phyloP scores from a whole-genome alignment of 1,140 invertebrate species.

The Drosophila eugracilis region DNA sequence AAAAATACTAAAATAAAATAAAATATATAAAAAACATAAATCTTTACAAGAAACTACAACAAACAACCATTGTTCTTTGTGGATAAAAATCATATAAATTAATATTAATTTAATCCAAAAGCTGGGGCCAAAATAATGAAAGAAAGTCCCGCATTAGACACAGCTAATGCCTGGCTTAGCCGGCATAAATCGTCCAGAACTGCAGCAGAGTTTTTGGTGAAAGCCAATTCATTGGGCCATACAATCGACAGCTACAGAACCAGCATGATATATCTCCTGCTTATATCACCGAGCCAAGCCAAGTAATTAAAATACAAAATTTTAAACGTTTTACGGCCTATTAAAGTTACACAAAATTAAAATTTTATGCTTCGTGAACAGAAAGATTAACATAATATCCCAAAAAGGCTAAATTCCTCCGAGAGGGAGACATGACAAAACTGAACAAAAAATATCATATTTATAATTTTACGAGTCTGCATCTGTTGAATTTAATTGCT shows the following conservation, averaged over 20 bases:
- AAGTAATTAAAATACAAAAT: constrained; percentile 52
- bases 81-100: background rate
- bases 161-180: constrained; percentile 26
- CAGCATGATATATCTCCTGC: constrained; percentile 8
- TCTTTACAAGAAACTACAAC: too few relatives aligned
- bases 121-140: constrained; percentile 3
- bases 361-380: constrained; percentile 27
- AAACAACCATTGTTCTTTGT: background rate
- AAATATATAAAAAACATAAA: too few relatives aligned
- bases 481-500: constrained; percentile 77
- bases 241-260: constrained; percentile 24
- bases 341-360: constrained; percentile 67
- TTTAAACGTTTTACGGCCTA: constrained; percentile 50
- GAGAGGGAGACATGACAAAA: constrained; percentile 2
- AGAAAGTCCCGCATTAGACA: constrained; percentile 39
- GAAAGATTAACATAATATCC: constrained; percentile 40
- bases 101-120: too few relatives aligned
- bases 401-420: constrained; percentile 2
- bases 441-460: too few relatives aligned
- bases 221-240: constrained; percentile 22
- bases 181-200: constrained; percentile 26
- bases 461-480: constrained; percentile 39
- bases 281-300: constrained; percentile 18
- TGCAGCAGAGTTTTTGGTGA: constrained; percentile 19
- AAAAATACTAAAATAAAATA: too few relatives aligned